A percentile compares a stretch with the other conserved stretches of the same genome.
Conservation (phyloP, 2,888 invertebrate species). For the Acronicta alni region DNA sequence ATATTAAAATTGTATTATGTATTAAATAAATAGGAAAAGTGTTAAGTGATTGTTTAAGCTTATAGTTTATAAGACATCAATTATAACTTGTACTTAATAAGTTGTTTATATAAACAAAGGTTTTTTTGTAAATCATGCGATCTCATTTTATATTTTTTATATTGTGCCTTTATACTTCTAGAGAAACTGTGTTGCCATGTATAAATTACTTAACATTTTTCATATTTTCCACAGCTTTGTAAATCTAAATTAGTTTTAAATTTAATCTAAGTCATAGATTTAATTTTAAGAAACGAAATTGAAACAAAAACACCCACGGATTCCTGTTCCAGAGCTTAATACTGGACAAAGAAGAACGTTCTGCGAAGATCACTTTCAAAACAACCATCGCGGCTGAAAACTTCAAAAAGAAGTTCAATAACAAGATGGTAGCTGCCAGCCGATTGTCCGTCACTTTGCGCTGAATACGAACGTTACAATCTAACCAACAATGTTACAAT, state of each 20-base stretch:
- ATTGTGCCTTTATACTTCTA: not conserved
- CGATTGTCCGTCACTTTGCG: conserved; percentile 74
- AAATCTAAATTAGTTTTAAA: conserved; percentile 15
- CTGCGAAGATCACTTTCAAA: conserved; percentile 81
- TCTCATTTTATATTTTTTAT: not conserved
- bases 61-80: conserved; percentile 6
- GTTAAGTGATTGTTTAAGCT: conserved; percentile 55
- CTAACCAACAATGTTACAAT: not conserved
- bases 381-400: conserved; percentile 75
- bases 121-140: not conserved
- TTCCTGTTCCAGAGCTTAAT: conserved; percentile 83
- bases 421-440: conserved; percentile 87
- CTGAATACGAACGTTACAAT: conserved; percentile 26
- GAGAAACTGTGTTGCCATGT: conserved; percentile 25
- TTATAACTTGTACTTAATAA: not conserved
- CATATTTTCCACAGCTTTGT: conserved; percentile 47
- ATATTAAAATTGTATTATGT: conserved; percentile 65
- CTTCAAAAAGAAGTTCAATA: conserved; percentile 84
- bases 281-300: conserved; percentile 17
- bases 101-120: not conserved
- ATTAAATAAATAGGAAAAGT: conserved; percentile 59
- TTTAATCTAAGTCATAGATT: conserved; percentile 11
- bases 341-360: conserved; percentile 82
- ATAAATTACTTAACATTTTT: conserved; percentile 64
- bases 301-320: conserved; percentile 55